These are phyloP conservation scores for Scaptodrosophila lebanonensis DNA, from an alignment of 1,140 invertebrate species.

Conservation along the genomic window DNA sequence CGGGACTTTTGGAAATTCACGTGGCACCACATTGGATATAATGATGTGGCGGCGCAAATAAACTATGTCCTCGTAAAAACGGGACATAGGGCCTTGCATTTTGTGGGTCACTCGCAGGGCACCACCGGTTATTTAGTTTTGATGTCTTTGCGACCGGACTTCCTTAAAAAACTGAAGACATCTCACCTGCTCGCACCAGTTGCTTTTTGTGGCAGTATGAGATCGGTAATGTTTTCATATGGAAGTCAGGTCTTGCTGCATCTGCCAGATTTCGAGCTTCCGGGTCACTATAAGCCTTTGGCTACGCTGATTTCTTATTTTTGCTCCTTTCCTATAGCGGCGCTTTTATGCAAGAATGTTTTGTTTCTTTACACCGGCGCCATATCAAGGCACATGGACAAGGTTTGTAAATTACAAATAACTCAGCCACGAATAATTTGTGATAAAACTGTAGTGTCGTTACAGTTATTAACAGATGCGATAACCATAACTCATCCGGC, in stretches of 20 bases:
- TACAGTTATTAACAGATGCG: conserved; percentile 75
- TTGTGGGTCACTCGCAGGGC: conserved; percentile 81
- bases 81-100: conserved; percentile 78
- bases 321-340: too few species aligned
- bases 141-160: conserved; percentile 78
- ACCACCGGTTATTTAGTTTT: conserved; percentile 64
- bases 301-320: too few species aligned
- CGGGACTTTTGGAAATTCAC: conserved; percentile 83
- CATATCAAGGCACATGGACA: too few species aligned
- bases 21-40: conserved; percentile 81
- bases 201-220: conserved; percentile 76
- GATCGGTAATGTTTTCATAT: conserved; percentile 76
- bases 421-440: too few species aligned
- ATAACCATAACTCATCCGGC: conserved; percentile 85
- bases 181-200: conserved; percentile 80
- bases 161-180: conserved; percentile 78
- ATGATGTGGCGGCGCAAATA: conserved; percentile 82
- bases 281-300: background rate
- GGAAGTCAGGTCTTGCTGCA: background rate
- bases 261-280: background rate
- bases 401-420: too few species aligned
- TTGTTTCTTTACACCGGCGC: too few species aligned
- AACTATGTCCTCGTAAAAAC: conserved; percentile 80
- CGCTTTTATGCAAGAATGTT: too few species aligned
- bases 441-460: conserved; percentile 18